These are phyloP conservation scores for Emydocephalus ijimae DNA, from an alignment of 2,113 vertebrate species.

Conservation along the genomic window DNA sequence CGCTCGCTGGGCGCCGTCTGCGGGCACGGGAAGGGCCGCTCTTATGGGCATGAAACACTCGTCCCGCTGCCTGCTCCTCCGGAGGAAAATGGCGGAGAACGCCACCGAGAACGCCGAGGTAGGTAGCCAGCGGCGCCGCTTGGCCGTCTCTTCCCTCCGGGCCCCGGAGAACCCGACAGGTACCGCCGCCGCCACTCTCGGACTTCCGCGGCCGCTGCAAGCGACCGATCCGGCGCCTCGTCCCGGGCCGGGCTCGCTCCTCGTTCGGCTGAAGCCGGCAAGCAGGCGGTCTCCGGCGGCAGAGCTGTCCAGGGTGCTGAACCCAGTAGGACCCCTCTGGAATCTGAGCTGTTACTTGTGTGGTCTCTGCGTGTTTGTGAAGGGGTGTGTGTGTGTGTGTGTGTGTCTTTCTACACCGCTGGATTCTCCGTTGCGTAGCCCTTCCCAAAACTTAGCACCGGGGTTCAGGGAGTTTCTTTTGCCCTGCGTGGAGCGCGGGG, in stretches of 20 bases:
- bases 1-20: background rate
- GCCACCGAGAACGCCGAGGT: slow-evolving; percentile 87
- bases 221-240: background rate
- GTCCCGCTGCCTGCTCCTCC: slow-evolving; percentile 94
- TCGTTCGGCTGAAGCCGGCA: background rate
- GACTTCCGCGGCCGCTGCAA: background rate
- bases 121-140: slow-evolving; percentile 60
- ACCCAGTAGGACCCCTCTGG: background rate
- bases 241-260: background rate
- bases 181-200: too few relatives aligned
- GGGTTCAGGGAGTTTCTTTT: background rate
- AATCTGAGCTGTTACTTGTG: background rate
- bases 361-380: too few relatives aligned
- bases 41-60: slow-evolving; percentile 99
- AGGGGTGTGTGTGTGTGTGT: too few relatives aligned
- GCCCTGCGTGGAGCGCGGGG: background rate
- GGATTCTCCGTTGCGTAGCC: background rate
- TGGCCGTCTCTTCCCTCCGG: background rate
- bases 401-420: background rate
- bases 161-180: background rate
- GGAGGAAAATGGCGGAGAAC: slow-evolving; percentile 97
- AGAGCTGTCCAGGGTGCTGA: slow-evolving; percentile 8
- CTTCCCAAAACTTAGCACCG: background rate
- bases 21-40: slow-evolving; percentile 69
- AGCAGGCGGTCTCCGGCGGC: background rate